Evolutionary conservation across 2,797 vertebrate genomes (phyloP), one percentile per base, ranked within the genome.

Genomic region (Halcyon badia): DNA sequence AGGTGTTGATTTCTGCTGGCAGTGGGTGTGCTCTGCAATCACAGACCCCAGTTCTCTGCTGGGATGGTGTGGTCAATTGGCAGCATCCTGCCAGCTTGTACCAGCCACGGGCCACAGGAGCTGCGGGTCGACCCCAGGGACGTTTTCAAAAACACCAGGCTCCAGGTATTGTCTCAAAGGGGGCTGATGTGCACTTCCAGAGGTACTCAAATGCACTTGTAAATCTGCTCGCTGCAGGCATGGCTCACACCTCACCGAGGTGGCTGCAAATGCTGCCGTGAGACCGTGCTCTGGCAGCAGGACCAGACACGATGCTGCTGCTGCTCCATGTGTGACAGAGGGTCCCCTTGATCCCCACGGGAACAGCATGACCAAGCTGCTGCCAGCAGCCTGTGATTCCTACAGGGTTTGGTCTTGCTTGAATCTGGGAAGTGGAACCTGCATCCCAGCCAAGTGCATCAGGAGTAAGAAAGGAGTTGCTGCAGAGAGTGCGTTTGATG

Each of bases 91-190:
- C 41, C 46, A 41, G 30, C 51, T 54, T 58, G 26, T 35, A 26
- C 35, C 42, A 28, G 68, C 2, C 48, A 30, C 24, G 30, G 21
- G 64, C 1, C 4, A 19, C 26, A 49, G 56, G n/a, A 75, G 42
- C 68, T 61, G 24, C 0, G 2, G 39, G 42, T 48, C 1, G 8
- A 37, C 8, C 16, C 28, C 1, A 1, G 51, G 11, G 2, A 5
- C 52, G 18, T 15, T 73, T 83, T 70, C 20, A 51, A 73, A 81
- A 81, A n/a, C n/a, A 8, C 7, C 2, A 16, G 35, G 56, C 76
- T 81, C 56, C 48, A 64, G 80, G 11, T 64, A 9, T 12, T 17
- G 2, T 80, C 54, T 72, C 54, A 25, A 28, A 64, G n/a, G 12
- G 49, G 31, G 31, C 28, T 39, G 62, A 21, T 6, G 9, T 1